Percentiles rank a stretch among this genome's conserved stretches.
Evolutionary conservation across 2,113 vertebrate species (phyloP).

Genomic region (Ranitomeya variabilis): DNA sequence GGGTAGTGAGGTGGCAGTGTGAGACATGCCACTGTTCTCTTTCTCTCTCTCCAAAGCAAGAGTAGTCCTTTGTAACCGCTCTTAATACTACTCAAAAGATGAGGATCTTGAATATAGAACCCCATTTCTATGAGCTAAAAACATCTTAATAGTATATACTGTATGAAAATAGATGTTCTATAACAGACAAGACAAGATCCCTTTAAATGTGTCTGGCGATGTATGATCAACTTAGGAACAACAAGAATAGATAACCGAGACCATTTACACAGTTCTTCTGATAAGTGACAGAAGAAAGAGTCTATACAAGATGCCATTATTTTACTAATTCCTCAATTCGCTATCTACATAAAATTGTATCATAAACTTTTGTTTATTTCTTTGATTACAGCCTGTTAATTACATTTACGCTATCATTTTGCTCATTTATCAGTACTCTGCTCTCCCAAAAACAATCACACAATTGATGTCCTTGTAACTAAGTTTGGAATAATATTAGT

Average conservation of each 20-base stretch:
- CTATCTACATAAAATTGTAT: background rate
- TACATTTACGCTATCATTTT: constrained; percentile 19
- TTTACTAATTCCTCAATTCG: background rate
- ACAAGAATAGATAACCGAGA: background rate
- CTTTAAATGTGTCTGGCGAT: too few species aligned
- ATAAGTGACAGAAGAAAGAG: background rate
- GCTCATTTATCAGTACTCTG: background rate
- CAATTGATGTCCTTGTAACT: constrained; percentile 20
- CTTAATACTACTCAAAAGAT: too few species aligned
- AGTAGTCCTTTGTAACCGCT: too few species aligned
- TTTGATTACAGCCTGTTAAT: constrained; percentile 16
- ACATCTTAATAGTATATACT: too few species aligned
- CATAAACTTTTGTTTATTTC: background rate
- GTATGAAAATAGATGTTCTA: too few species aligned
- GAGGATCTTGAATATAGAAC: too few species aligned
- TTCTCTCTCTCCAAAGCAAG: too few species aligned
- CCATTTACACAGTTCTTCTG: background rate
- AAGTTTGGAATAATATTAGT: background rate
- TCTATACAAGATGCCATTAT: background rate
- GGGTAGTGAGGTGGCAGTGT: too few species aligned
- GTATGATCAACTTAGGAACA: background rate
- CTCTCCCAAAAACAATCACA: background rate
- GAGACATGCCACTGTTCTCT: too few species aligned
- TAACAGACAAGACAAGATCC: too few species aligned
- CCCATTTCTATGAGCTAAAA: too few species aligned